Base-by-base conservation (phyloP, 1,140 invertebrate genomes). In the Centruroides vittatus region DNA sequence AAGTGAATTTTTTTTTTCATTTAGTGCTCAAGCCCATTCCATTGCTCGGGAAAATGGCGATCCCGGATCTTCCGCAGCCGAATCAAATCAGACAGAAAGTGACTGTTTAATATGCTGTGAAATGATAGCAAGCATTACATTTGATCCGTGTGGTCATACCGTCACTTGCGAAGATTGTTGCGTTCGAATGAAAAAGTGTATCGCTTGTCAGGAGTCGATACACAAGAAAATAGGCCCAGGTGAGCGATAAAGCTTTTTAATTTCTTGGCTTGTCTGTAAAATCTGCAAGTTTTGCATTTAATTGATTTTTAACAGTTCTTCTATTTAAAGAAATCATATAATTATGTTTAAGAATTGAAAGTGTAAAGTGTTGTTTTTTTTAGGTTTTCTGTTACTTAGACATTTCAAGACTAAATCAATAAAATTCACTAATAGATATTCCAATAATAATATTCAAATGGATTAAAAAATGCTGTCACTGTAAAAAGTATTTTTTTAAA, bases 51-150 rank as follows among this genome's bases (percentile, higher is more conserved):
- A 53, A n/a, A 53, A n/a, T 9, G 53, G 56, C 51, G 47, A 35
- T 12, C 41, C 13, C 47, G 58, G 59, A 52, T 35, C 46, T 35
- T 49, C 46, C n/a, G 51, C 53, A 57, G 36, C 55, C 12, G 63
- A 67, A 50, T 23, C 59, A 9, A 36, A 36, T 48, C 12, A 47
- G 1, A 55, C 55, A 46, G 54, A 50, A 8, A 35, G 51, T 10
- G 82, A 86, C 67, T 90, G 87, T 73, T 73, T 81, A 13, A 79
- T 89, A 3, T 90, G 87, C 71, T 81, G 81, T 49, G 86, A 88
- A 69, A 67, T 78, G 23, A 73, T 73, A 7, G 81, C 82, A 54
- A 78, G 77, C 63, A 80, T 88, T 5, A 75, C 73, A 48, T 79
- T 90, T 67, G 80, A 85, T 64, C 88, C 88, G 0, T 91, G 88